These are phyloP conservation scores for Hydropotes inermis DNA, from an alignment of 2,113 vertebrate species.

Conservation along the genomic window DNA sequence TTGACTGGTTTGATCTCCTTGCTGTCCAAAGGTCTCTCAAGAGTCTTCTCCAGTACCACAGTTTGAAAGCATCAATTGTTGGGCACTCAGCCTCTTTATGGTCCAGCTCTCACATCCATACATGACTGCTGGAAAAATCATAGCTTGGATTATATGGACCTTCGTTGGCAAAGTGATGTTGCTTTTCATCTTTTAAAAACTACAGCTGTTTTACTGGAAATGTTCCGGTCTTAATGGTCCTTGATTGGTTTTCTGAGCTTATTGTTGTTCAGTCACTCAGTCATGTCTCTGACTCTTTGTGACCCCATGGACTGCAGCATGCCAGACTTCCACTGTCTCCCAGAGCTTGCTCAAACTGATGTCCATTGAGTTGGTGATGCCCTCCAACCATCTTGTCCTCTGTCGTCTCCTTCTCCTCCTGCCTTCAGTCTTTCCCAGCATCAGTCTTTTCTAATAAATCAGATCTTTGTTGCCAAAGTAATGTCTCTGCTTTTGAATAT, in stretches of 20 bases:
- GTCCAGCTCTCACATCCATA: background rate
- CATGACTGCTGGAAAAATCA: background rate
- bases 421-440: background rate
- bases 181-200: background rate
- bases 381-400: background rate
- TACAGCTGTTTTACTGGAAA: background rate
- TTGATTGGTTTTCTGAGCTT: background rate
- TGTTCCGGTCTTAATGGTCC: background rate
- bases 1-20: background rate
- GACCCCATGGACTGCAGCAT: background rate
- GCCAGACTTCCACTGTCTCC: background rate
- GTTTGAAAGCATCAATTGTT: background rate
- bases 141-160: background rate
- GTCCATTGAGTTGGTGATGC: background rate
- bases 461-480: background rate
- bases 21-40: background rate
- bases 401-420: background rate
- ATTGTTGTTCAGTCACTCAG: background rate
- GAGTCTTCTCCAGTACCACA: background rate
- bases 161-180: background rate
- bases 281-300: background rate
- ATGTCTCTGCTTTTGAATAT: background rate
- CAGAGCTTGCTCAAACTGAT: background rate
- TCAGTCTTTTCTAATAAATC: background rate
- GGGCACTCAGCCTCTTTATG: background rate